phyloP scores from a whole-genome alignment of 2,113 vertebrate species.

The Epinephelus lanceolatus region DNA sequence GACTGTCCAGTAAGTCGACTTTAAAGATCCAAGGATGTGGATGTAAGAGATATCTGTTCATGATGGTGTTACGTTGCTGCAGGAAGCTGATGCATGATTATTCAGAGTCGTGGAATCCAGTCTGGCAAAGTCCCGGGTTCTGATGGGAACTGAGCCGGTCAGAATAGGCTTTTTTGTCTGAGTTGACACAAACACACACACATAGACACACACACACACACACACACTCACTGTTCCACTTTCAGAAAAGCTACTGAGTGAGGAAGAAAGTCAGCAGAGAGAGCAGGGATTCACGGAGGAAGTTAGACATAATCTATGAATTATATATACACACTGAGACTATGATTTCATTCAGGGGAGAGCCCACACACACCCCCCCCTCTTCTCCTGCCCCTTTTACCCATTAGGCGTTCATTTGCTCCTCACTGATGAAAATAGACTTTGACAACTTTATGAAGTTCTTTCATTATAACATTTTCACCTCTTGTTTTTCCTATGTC shows the following conservation, averaged over 20 bases:
- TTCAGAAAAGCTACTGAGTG: slow-evolving; percentile 40
- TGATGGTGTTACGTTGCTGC: slow-evolving; percentile 25
- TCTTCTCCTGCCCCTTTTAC: slow-evolving; percentile 6
- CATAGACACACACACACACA: slow-evolving; percentile 47
- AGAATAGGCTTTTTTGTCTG: slow-evolving; percentile 65
- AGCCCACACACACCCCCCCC: slow-evolving; percentile 37
- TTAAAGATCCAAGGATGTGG: slow-evolving; percentile 1
- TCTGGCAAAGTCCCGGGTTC: slow-evolving; percentile 59
- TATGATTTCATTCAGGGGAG: slow-evolving; percentile 71
- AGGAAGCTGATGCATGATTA: slow-evolving; percentile 67
- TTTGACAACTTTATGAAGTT: slow-evolving; percentile 30
- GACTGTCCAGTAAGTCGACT: background rate
- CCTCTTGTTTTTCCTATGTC: slow-evolving; percentile 21
- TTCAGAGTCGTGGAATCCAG: slow-evolving; percentile 75
- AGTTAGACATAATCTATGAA: slow-evolving; percentile 74
- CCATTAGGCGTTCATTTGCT: slow-evolving; percentile 35
- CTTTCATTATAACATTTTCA: slow-evolving; percentile 14
- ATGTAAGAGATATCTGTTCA: slow-evolving; percentile 14
- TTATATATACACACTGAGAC: slow-evolving; percentile 72
- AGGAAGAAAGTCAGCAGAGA: slow-evolving; percentile 49
- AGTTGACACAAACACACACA: slow-evolving; percentile 34
- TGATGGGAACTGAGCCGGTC: slow-evolving; percentile 63
- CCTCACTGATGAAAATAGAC: slow-evolving; percentile 34
- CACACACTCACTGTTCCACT: slow-evolving; percentile 53
- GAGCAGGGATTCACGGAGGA: slow-evolving; percentile 64